Evolutionary conservation across 2,888 invertebrate species (phyloP).

Genomic region (Unio pictorum): DNA sequence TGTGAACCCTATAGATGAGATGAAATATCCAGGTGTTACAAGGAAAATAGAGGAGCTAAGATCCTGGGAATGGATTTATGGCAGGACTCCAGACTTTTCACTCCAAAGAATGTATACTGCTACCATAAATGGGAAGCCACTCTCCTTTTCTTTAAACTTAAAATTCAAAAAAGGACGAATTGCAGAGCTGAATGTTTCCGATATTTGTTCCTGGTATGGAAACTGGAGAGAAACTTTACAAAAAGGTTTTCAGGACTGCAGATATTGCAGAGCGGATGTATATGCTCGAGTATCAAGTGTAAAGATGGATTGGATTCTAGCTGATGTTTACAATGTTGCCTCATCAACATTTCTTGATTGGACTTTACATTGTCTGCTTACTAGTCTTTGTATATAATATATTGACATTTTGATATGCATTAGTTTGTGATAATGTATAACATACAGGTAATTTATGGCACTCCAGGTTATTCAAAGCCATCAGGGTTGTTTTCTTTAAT

Average conservation of each 20-base stretch:
- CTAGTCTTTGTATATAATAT: constrained; percentile 13
- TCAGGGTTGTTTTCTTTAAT: constrained; percentile 19
- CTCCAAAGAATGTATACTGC: constrained; percentile 30
- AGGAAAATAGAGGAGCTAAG: constrained; percentile 27
- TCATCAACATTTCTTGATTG: constrained; percentile 26
- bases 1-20: constrained; percentile 38
- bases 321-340: constrained; percentile 16
- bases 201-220: constrained; percentile 6
- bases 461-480: constrained; percentile 25
- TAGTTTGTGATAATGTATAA: no score
- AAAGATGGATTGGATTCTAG: constrained; percentile 30
- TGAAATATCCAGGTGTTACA: constrained; percentile 44
- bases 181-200: constrained; percentile 18
- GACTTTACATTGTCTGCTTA: constrained; percentile 26
- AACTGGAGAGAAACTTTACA: constrained; percentile 8
- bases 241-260: constrained; percentile 12
- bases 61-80: constrained; percentile 59
- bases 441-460: not conserved
- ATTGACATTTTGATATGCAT: no score
- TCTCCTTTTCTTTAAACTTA: constrained; percentile 20
- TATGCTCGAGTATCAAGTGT: constrained; percentile 12
- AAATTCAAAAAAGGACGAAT: constrained; percentile 36
- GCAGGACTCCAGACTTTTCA: constrained; percentile 55
- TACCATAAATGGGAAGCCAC: constrained; percentile 6
- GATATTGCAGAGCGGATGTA: constrained; percentile 8